phyloP scores from a whole-genome alignment of 2,797 vertebrate genomes.

The Ciconia nigra region DNA sequence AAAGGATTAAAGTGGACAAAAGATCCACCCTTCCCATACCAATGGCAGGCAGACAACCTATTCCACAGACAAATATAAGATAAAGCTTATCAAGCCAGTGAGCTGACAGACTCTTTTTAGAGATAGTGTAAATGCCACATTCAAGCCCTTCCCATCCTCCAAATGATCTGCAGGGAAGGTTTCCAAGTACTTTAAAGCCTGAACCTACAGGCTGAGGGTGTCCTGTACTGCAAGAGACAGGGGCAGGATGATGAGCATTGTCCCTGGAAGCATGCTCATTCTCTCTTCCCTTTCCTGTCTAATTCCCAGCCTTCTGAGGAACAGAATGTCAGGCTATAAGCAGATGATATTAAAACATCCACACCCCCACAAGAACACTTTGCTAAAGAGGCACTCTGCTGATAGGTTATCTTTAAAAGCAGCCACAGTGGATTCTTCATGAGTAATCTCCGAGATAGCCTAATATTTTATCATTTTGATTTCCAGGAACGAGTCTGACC shows the following conservation, averaged over 20 bases:
- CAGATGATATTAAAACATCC: neutral
- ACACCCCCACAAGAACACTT: neutral
- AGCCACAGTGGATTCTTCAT: neutral
- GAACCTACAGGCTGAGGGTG: neutral
- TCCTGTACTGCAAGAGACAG: neutral
- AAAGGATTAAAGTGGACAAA: neutral
- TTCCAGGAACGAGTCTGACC: neutral
- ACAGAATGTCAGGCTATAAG: neutral
- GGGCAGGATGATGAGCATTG: neutral
- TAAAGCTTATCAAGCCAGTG: neutral
- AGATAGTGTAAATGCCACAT: accelerated
- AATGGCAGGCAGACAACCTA: neutral
- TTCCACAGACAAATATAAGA: neutral
- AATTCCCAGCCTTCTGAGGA: neutral
- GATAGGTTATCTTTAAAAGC: neutral
- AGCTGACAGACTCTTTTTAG: neutral
- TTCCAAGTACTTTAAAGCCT: neutral
- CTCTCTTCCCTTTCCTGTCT: neutral
- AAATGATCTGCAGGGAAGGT: neutral
- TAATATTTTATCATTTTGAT: neutral
- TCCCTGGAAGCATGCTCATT: neutral
- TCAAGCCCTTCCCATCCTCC: neutral
- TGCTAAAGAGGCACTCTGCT: neutral
- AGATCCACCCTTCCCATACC: neutral
- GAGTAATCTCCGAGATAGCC: neutral